Evolutionary conservation across 2,888 invertebrate species (phyloP).

Genomic region (Ectemnius cavifrons): DNA sequence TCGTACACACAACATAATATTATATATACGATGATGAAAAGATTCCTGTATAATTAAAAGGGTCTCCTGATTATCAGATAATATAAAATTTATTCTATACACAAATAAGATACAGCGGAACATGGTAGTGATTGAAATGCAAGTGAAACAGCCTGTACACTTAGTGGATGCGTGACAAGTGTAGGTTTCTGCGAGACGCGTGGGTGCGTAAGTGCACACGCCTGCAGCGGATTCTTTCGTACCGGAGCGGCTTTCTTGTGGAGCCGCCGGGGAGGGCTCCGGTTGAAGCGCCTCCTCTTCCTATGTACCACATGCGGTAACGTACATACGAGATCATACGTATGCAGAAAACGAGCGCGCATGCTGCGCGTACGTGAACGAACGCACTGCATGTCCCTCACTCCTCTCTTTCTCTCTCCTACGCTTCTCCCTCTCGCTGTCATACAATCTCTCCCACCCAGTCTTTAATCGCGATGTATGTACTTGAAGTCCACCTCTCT

Average conservation of each 20-base stretch:
- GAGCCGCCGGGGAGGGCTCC: constrained; percentile 43
- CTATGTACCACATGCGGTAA: neutral
- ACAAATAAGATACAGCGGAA: too few relatives aligned
- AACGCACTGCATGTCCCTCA: constrained; percentile 17
- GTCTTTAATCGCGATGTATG: constrained; percentile 18
- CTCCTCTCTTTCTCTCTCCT: constrained; percentile 11
- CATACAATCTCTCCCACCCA: constrained; percentile 13
- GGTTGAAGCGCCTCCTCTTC: constrained; percentile 47
- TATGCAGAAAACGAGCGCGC: constrained; percentile 32
- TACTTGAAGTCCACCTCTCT: neutral
- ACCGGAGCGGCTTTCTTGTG: constrained; percentile 28
- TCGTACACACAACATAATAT: too few relatives aligned
- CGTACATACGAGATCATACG: constrained; percentile 18
- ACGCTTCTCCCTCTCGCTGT: constrained; percentile 11
- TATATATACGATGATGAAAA: too few relatives aligned
- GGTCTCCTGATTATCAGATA: too few relatives aligned
- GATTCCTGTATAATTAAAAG: too few relatives aligned
- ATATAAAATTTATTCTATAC: too few relatives aligned
- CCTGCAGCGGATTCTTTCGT: constrained; percentile 22
- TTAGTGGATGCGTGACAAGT: constrained; percentile 10
- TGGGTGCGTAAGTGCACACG: constrained; percentile 26
- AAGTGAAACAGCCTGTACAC: too few relatives aligned
- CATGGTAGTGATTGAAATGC: too few relatives aligned
- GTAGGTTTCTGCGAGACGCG: constrained; percentile 10
- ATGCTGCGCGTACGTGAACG: constrained; percentile 26